These are phyloP conservation scores for Gonioctena quinquepunctata DNA, from an alignment of 1,140 invertebrate genomes.

Conservation along the genomic window DNA sequence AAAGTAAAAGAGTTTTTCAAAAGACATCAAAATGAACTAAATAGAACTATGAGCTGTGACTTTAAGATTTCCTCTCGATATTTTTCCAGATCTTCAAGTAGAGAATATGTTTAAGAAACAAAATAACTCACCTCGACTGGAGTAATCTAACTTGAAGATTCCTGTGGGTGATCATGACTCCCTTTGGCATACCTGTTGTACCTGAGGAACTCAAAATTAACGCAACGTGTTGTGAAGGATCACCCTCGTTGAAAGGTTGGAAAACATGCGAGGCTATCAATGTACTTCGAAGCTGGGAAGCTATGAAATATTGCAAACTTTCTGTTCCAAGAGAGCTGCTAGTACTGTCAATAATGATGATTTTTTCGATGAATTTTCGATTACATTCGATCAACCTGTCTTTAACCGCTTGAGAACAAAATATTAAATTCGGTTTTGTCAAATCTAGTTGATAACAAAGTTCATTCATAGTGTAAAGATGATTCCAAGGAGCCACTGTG, in stretches of 20 bases:
- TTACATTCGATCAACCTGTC: constrained; percentile 32
- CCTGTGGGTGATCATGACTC: constrained; percentile 70
- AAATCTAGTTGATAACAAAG: constrained; percentile 57
- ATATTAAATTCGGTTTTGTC: constrained; percentile 59
- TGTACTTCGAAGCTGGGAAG: background rate
- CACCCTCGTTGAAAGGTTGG: background rate
- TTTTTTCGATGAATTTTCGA: constrained; percentile 28
- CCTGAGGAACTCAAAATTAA: constrained; percentile 63
- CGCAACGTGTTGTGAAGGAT: constrained; percentile 23
- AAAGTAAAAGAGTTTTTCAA: too few relatives aligned
- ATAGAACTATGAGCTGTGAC: too few relatives aligned
- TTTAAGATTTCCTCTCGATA: too few relatives aligned
- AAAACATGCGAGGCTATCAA: background rate
- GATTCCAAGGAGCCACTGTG: constrained; percentile 61
- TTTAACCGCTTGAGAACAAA: constrained; percentile 47
- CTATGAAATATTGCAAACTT: background rate
- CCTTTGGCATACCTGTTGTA: constrained; percentile 76
- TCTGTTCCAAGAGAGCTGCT: background rate
- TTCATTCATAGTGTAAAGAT: constrained; percentile 60
- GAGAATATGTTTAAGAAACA: too few relatives aligned
- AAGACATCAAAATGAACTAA: too few relatives aligned
- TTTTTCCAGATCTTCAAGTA: too few relatives aligned
- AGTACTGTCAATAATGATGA: constrained; percentile 8
- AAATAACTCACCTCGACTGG: constrained; percentile 15
- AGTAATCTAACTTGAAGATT: constrained; percentile 44